Conservation (phyloP, 2,888 invertebrate genomes). For the Drosophila nigritarsus region DNA sequence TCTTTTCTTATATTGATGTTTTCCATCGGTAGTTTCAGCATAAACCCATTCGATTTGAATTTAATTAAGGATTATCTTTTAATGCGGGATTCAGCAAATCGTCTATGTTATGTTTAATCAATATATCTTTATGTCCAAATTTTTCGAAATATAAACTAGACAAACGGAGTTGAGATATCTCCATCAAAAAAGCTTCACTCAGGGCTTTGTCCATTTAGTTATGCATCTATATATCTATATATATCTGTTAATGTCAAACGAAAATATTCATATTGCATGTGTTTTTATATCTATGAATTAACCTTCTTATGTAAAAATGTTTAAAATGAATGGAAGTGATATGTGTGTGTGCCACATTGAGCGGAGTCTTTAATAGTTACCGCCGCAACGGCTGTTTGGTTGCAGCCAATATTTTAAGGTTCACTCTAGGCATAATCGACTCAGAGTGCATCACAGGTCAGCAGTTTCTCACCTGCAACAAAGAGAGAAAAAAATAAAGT, state of each 20-base stretch:
- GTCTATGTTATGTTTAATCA: no score
- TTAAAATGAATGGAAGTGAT: slow-evolving; percentile 41
- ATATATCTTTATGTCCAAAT: not conserved
- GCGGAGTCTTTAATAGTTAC: slow-evolving; percentile 19
- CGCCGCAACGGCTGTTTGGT: slow-evolving; percentile 9
- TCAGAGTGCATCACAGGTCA: slow-evolving; percentile 37
- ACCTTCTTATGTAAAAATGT: not conserved
- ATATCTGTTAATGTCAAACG: not conserved
- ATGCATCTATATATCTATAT: not conserved
- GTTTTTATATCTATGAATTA: not conserved
- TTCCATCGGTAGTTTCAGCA: not conserved
- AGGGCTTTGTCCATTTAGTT: not conserved
- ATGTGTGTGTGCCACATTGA: slow-evolving; percentile 45
- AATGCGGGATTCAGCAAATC: no score
- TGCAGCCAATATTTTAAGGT: slow-evolving; percentile 6
- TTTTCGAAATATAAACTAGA: not conserved
- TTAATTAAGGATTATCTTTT: not conserved
- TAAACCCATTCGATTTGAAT: no score
- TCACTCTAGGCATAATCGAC: slow-evolving; percentile 13
- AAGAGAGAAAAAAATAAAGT: slow-evolving; percentile 11
- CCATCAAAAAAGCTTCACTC: no score
- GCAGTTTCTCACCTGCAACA: slow-evolving; percentile 21
- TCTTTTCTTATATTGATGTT: not conserved
- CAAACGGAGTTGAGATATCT: not conserved
- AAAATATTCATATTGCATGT: not conserved